phyloP scores from a whole-genome alignment of 2,888 invertebrate species.

The Epicampocera succincta region DNA sequence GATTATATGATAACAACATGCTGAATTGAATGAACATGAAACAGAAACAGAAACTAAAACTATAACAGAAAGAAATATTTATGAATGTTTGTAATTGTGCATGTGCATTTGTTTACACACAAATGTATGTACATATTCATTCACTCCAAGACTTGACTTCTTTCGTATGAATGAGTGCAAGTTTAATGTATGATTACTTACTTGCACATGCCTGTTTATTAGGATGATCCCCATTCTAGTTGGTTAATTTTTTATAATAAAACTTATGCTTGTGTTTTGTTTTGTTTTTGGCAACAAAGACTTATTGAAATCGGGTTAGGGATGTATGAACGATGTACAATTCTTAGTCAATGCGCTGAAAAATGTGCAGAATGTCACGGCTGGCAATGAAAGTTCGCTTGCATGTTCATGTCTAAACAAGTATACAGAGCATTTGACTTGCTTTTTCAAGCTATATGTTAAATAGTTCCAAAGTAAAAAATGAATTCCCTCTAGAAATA shows the following conservation, averaged over 20 bases:
- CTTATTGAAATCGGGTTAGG: too few relatives aligned
- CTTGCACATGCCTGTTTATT: slow-evolving; percentile 1
- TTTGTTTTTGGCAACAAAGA: not conserved
- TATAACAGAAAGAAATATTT: too few relatives aligned
- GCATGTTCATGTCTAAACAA: too few relatives aligned
- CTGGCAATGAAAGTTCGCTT: too few relatives aligned
- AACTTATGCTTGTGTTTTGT: not conserved
- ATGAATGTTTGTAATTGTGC: slow-evolving; percentile 42
- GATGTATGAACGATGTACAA: too few relatives aligned
- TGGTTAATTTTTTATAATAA: not conserved
- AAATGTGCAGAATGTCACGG: too few relatives aligned
- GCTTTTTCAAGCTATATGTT: too few relatives aligned
- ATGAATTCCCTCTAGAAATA: too few relatives aligned
- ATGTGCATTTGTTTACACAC: slow-evolving; percentile 69
- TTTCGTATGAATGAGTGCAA: slow-evolving; percentile 6
- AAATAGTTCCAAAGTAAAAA: too few relatives aligned
- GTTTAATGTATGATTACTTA: slow-evolving; percentile 14
- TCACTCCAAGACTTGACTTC: not conserved
- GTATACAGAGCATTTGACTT: too few relatives aligned
- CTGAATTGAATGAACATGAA: slow-evolving; percentile 66
- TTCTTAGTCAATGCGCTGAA: too few relatives aligned
- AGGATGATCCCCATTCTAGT: not conserved
- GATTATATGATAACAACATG: slow-evolving; percentile 70
- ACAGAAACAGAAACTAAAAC: slow-evolving; percentile 42
- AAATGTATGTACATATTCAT: too few relatives aligned